These are phyloP conservation scores for Anomalospiza imberbis DNA, from an alignment of 2,797 vertebrate species.

Conservation along the genomic window DNA sequence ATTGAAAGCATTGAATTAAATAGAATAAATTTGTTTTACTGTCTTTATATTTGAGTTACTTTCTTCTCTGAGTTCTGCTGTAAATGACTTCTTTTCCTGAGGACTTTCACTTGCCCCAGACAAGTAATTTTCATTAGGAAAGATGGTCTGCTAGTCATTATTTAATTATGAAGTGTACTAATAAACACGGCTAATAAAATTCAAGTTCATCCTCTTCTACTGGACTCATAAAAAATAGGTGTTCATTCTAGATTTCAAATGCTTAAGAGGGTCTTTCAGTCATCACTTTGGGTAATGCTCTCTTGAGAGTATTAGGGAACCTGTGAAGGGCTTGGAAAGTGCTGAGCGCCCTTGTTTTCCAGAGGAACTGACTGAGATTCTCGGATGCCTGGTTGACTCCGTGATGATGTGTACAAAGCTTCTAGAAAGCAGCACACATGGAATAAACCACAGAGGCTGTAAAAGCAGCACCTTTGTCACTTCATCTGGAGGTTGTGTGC, in stretches of 20 bases:
- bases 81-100: neutral
- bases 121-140: conserved; percentile 6
- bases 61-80: neutral
- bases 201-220: neutral
- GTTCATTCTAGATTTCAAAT: neutral
- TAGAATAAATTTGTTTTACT: neutral
- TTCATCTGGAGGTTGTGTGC: neutral
- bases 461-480: neutral
- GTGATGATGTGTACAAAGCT: neutral
- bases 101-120: neutral
- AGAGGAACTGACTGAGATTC: neutral
- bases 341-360: neutral
- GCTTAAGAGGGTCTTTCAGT: neutral
- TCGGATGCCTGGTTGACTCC: neutral
- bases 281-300: neutral
- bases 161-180: neutral
- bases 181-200: neutral
- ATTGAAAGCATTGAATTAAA: neutral
- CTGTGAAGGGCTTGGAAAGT: neutral
- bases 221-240: neutral
- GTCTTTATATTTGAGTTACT: neutral
- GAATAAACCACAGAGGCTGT: neutral
- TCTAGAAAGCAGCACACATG: neutral
- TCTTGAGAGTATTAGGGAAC: neutral
- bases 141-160: neutral